Conservation (phyloP, 2,888 invertebrate genomes). For the Stictocephala bisonia region DNA sequence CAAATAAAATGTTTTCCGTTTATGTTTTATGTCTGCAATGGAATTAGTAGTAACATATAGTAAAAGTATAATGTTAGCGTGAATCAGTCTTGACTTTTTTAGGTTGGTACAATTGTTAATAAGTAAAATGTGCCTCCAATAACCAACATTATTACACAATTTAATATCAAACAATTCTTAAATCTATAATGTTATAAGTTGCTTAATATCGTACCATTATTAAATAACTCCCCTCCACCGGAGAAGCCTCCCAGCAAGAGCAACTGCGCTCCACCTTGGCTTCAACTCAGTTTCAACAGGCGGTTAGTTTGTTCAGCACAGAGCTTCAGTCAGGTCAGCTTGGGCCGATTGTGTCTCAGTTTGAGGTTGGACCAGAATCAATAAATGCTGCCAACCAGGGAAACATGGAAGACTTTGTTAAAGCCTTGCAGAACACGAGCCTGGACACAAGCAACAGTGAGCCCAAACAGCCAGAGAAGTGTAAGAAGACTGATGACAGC, state of each 20-base stretch:
- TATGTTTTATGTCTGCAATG: no score
- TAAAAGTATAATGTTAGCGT: no score
- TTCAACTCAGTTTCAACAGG: conserved; percentile 96
- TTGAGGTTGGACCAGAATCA: conserved; percentile 90
- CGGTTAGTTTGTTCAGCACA: conserved; percentile 93
- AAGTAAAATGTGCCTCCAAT: no score
- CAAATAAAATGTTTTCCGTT: no score
- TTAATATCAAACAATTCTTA: no score
- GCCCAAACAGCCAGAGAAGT: conserved; percentile 54
- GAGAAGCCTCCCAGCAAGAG: conserved; percentile 72
- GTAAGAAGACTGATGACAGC: conserved; percentile 62
- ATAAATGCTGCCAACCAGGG: conserved; percentile 92
- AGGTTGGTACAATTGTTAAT: no score
- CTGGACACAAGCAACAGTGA: conserved; percentile 50
- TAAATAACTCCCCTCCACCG: conserved; percentile 59
- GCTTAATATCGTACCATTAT: no score
- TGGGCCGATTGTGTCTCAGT: conserved; percentile 94
- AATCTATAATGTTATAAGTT: no score
- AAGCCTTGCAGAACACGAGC: conserved; percentile 80
- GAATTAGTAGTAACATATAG: no score
- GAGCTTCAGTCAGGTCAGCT: conserved; percentile 98
- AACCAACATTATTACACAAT: no score
- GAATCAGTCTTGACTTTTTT: no score
- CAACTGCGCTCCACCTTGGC: conserved; percentile 90
- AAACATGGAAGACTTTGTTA: conserved; percentile 92